These are phyloP conservation scores for Pinctada fucata DNA, from an alignment of 2,888 invertebrate species.

Conservation along the genomic window DNA sequence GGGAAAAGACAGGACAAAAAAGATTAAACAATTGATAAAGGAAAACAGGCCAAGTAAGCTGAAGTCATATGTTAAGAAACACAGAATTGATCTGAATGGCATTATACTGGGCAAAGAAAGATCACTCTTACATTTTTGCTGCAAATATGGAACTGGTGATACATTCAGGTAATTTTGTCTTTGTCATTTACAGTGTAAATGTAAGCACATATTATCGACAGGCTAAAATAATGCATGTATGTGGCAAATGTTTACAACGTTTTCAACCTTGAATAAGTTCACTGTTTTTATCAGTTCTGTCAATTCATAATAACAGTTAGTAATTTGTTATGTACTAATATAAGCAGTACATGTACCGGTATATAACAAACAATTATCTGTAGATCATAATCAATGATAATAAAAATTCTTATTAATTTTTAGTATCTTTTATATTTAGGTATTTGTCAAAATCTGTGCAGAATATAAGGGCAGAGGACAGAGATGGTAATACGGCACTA, in stretches of 20 bases:
- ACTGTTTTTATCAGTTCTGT: too few relatives aligned
- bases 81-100: slow-evolving; percentile 42
- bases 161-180: slow-evolving; percentile 48
- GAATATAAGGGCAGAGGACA: slow-evolving; percentile 32
- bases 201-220: not conserved
- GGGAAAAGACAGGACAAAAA: slow-evolving; percentile 41
- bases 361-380: too few relatives aligned
- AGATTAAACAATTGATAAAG: slow-evolving; percentile 57
- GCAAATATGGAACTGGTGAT: slow-evolving; percentile 52
- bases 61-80: slow-evolving; percentile 53
- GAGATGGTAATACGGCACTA: slow-evolving; percentile 53
- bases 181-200: not conserved
- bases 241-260: too few relatives aligned
- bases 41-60: slow-evolving; percentile 59
- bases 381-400: too few relatives aligned
- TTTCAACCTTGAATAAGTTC: too few relatives aligned
- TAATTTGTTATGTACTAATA: too few relatives aligned
- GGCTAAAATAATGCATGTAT: too few relatives aligned
- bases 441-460: too few relatives aligned
- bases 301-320: too few relatives aligned
- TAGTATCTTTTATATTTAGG: too few relatives aligned
- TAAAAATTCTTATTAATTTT: too few relatives aligned
- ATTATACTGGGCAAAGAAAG: slow-evolving; percentile 47
- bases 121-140: slow-evolving; percentile 59
- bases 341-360: too few relatives aligned